Evolutionary conservation across 2,888 invertebrate species (phyloP).

Genomic region (Folsomia candida): DNA sequence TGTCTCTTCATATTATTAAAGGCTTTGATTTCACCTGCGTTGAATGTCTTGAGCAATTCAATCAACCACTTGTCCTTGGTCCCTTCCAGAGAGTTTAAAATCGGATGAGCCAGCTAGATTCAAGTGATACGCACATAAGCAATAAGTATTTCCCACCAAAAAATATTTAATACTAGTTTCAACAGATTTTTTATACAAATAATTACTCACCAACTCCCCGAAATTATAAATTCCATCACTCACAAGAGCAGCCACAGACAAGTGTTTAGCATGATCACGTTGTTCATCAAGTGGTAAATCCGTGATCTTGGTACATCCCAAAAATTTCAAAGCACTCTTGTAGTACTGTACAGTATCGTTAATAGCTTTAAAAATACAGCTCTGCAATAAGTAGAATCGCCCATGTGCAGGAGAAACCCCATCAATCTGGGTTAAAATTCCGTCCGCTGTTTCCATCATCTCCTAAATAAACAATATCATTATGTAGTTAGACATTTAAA

Average conservation of each 20-base stretch:
- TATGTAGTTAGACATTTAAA: conserved; percentile 21
- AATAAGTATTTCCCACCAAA: conserved; percentile 7
- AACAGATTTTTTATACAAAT: conserved; percentile 12
- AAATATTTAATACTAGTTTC: neutral
- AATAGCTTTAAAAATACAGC: conserved; percentile 82
- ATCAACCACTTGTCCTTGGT: conserved; percentile 84
- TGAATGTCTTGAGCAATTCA: conserved; percentile 81
- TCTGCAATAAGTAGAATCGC: conserved; percentile 87
- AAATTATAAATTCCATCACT: conserved; percentile 96
- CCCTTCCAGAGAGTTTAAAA: conserved; percentile 77
- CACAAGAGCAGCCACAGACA: conserved; percentile 89
- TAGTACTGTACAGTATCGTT: conserved; percentile 95
- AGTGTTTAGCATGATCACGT: conserved; percentile 78
- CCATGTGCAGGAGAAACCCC: conserved; percentile 92
- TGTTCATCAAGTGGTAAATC: conserved; percentile 66
- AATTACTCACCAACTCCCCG: conserved; percentile 74
- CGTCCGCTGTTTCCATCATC: conserved; percentile 82
- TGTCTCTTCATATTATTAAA: conserved; percentile 70
- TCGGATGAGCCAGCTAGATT: conserved; percentile 91
- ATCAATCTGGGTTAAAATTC: conserved; percentile 80
- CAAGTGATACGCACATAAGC: conserved; percentile 44
- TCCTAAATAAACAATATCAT: conserved; percentile 57
- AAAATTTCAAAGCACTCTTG: conserved; percentile 80
- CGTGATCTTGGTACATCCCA: conserved; percentile 71
- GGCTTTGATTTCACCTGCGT: conserved; percentile 75